Base-by-base conservation (phyloP, 2,888 invertebrate genomes). In the Odontothrips loti region DNA sequence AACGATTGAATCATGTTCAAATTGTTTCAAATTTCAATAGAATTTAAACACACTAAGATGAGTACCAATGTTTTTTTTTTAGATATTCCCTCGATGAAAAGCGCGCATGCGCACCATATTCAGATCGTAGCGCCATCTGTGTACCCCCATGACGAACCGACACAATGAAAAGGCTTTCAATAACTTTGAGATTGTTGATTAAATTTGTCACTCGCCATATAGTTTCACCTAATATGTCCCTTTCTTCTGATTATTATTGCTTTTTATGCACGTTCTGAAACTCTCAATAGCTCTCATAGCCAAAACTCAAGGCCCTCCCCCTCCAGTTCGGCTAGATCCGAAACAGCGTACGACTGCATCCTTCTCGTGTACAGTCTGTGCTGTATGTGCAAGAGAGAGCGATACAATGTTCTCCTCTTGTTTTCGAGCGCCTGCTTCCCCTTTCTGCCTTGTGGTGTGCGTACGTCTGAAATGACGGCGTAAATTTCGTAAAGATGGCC, bases 401-500 rank as follows among this genome's bases (percentile, higher is more conserved):
- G 58, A 15, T 0, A 20, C 6, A 8, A 17, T 6, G 15, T n/a
- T n/a, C n/a, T 15, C 17, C 58, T 15, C 1, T 11, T n/a, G 20
- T 51, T 58, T 58, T 58, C 58, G 58, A 58, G n/a, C 58, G 58
- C n/a, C 11, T 6, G 15, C 20, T 17, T n/a, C 12, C 27, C 23
- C 68, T 27, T 27, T 75, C 68, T 23, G 23, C 9, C 23, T 68
- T 23, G n/a, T 23, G 68, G 1, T 75, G 68, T 27, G 23, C 8
- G n/a, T 27, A 8, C n/a, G 34, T 58, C 58, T 58, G 58, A 75
- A 75, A 75, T 75, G 68, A 75, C 68, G 68, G 68, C 68, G 68
- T 75, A 75, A 75, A 75, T 75, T 75, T 75, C 23, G 68, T 75
- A 9, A 75, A 75, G 68, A 75, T 75, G 68, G 68, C 68, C 23